phyloP scores from a whole-genome alignment of 2,113 vertebrate genomes.

The Neotoma lepida region DNA sequence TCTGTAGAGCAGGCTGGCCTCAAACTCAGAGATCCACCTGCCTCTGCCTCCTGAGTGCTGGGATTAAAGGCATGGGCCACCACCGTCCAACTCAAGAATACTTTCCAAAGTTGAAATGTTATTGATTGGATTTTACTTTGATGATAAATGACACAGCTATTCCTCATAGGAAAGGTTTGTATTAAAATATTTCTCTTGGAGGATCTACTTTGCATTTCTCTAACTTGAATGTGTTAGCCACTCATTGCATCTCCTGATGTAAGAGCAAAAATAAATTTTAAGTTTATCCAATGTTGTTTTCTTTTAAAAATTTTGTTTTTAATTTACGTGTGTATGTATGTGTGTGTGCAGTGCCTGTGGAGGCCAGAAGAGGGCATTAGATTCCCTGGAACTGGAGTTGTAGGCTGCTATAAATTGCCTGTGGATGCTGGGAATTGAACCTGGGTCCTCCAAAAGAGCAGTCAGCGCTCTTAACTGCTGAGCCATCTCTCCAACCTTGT shows the following conservation, averaged over 20 bases:
- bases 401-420: not conserved
- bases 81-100: not conserved
- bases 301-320: not conserved
- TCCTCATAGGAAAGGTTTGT: not conserved
- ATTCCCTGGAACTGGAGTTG: not conserved
- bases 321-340: not conserved
- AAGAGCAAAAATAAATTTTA: not conserved
- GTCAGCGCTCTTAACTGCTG: not conserved
- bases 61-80: not conserved
- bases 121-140: not conserved
- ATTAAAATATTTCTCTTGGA: not conserved
- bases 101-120: not conserved
- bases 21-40: not conserved
- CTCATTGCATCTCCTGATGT: not conserved
- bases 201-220: constrained; percentile 16
- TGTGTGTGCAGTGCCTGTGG: not conserved
- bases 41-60: not conserved
- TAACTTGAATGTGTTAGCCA: not conserved
- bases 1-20: not conserved
- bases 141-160: not conserved
- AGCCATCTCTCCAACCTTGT: not conserved
- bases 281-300: constrained; percentile 27
- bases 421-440: not conserved
- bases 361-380: not conserved
- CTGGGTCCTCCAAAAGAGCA: not conserved